Conservation (phyloP, 2,888 invertebrate genomes). For the Halocaridina rubra region DNA sequence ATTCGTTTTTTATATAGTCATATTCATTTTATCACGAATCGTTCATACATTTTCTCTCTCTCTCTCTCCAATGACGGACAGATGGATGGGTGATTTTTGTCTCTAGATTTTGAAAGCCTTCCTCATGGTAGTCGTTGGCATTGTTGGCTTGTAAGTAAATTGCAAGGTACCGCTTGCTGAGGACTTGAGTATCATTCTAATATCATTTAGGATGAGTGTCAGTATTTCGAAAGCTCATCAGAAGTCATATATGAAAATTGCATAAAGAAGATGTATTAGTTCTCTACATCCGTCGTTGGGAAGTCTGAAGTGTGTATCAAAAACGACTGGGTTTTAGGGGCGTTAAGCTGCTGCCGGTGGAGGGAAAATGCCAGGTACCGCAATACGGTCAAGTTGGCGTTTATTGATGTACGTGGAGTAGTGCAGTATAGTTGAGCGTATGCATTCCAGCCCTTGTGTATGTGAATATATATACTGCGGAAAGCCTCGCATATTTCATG, state of each 20-base stretch:
- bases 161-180: neutral
- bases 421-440: neutral
- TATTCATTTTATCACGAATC: no score
- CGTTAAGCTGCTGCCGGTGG: constrained; percentile 36
- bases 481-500: neutral
- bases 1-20: no score
- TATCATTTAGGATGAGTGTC: neutral
- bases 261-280: neutral
- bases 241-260: neutral
- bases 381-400: neutral
- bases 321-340: constrained; percentile 33
- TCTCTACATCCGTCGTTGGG: neutral
- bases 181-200: neutral
- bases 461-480: neutral
- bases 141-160: neutral
- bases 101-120: no score
- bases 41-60: no score
- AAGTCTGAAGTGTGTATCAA: constrained; percentile 22
- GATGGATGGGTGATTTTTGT: no score
- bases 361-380: neutral
- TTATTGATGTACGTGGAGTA: neutral
- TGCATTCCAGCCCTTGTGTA: neutral
- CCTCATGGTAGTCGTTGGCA: neutral
- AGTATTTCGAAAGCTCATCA: neutral
- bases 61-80: neutral